Evolutionary conservation across 2,888 invertebrate species (phyloP), one percentile per base, ranked within the genome.

Genomic region (Erebia ligea): DNA sequence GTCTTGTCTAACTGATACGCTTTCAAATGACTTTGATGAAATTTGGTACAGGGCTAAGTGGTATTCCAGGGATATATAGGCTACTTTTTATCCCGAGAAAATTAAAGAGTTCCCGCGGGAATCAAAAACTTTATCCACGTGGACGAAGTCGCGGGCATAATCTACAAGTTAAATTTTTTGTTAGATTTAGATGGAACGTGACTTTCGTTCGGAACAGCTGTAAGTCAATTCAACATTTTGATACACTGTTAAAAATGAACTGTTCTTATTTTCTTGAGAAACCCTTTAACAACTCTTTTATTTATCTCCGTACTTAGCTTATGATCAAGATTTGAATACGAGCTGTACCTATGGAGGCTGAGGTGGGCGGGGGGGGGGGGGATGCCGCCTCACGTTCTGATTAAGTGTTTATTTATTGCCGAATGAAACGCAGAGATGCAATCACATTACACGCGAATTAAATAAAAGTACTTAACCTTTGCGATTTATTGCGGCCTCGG

Each of bases 401-500:
- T 73, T 72, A 71, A 71, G 61, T 69, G 69, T 73, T 73, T 71
- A 71, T 74, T 74, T 74, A 74, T 73, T 73, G 70, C 69, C 64
- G 40, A 70, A 54, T 42, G 72, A 68, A 70, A 66, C 25, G 45
- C 52, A 48, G 21, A 56, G 66, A 61, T 65, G 59, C 48, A 66
- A 69, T 69, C 64, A 40, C 40, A 40, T 40, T 40, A 40, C 42
- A 40, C 59, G 15, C 17, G 40, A 40, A 59, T 59, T 59, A 59
- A 59, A 58, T 15, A 8, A 58, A 34, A 59, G 10, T 5, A 10
- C 56, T 57, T 57, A 5, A 25, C 13, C 5, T 13, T 57, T 25
- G 13, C 56, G 19, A 57, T 21, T 57, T 25, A 57, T 52, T 52
- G 52, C 52, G 1, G 17, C 52, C 8, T 9, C 6, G 52, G 15